Base-by-base conservation (phyloP, 2,888 invertebrate species). In the Acleris sparsana region DNA sequence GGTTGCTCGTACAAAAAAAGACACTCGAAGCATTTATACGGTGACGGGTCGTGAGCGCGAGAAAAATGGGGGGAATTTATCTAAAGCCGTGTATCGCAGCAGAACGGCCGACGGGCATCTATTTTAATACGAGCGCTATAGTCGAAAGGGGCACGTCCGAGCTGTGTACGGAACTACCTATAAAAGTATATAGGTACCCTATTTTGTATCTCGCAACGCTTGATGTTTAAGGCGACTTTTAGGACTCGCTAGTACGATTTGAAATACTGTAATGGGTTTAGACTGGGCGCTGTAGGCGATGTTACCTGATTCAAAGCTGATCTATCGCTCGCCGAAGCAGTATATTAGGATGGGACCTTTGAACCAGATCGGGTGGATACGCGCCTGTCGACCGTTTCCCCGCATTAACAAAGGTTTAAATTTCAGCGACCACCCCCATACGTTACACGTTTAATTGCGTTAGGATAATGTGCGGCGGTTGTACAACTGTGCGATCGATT, bases 11-110 rank as follows among this genome's bases (percentile, higher is more conserved):
- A 85, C 83, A 83, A 88, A 87, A 87, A 85, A 83, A 84, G 82
- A 85, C 82, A 82, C 82, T 83, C 79, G 76, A 77, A 85, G 75
- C 84, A 79, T 86, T 86, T 87, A 86, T 82, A 83, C 83, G 80
- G 80, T 81, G 86, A 85, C 83, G 80, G 80, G 79, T 80, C 77
- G 82, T 77, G 81, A 85, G 82, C 80, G 77, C 72, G 79, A 83
- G 87, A 88, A 84, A 88, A 89, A 89, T 89, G 85, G 78, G 75
- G 79, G 73, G 79, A 82, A 88, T 88, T 87, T 86, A 85, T 88
- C 84, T 83, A 72, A 66, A 77, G 77, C 80, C 79, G 79, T 84
- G 80, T 83, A 84, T 83, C 83, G 83, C 73, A 73, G 75, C 75
- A 69, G 72, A 74, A 75, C 74, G 76, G 73, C 75, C 73, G 74